These are phyloP conservation scores for Laothoe populi DNA, from an alignment of 2,888 invertebrate genomes.

Conservation along the genomic window DNA sequence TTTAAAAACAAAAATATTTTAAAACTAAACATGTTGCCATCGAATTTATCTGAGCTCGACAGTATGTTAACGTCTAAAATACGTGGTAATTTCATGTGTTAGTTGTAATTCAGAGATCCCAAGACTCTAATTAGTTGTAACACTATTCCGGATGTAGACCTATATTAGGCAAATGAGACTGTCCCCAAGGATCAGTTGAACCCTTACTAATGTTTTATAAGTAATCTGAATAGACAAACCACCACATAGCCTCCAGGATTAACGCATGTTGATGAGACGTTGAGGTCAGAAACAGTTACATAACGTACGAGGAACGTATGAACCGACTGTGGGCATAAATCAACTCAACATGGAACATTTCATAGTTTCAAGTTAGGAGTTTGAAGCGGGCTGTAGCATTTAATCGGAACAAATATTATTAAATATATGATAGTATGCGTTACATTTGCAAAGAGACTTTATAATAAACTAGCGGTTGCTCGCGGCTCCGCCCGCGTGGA, in stretches of 20 bases:
- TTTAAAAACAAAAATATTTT: neutral
- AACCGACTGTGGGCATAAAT: conserved; percentile 74
- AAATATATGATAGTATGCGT: neutral
- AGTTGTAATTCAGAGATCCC: neutral
- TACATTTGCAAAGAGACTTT: neutral
- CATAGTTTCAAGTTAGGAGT: conserved; percentile 45
- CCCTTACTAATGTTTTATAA: conserved; percentile 36
- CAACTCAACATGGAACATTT: conserved; percentile 64
- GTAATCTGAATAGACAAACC: conserved; percentile 43
- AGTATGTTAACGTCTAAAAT: conserved; percentile 15
- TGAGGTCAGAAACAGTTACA: conserved; percentile 73
- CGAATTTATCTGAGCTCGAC: neutral
- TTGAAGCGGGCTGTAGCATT: conserved; percentile 34
- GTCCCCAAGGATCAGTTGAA: conserved; percentile 15
- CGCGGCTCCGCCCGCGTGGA: too few species aligned
- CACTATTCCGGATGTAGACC: neutral
- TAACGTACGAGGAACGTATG: conserved; percentile 66
- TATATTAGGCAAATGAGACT: conserved; percentile 11
- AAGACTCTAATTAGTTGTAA: neutral
- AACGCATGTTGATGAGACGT: conserved; percentile 70
- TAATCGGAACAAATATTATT: neutral
- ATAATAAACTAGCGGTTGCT: too few species aligned
- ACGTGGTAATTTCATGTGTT: conserved; percentile 24
- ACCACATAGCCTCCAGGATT: conserved; percentile 53
- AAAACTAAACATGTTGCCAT: neutral